Conservation (phyloP, 2,113 vertebrate species). For the Cochlearius cochlearius region DNA sequence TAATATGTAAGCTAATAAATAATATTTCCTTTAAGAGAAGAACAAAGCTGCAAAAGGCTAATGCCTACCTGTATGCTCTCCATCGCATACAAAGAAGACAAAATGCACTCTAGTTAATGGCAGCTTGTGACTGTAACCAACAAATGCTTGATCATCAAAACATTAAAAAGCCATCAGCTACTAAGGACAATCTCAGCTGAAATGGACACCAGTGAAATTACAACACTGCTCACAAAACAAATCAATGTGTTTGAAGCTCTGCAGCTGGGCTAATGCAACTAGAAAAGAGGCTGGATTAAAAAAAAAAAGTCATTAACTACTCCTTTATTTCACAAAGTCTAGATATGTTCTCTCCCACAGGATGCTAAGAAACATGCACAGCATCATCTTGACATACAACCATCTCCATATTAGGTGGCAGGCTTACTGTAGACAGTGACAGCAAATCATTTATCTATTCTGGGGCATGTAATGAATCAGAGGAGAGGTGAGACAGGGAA, state of each 20-base stretch:
- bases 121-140: not conserved
- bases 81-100: not conserved
- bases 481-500: not conserved
- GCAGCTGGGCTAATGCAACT: not conserved
- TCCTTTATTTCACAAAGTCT: not conserved
- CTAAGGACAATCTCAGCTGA: not conserved
- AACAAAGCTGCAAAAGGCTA: not conserved
- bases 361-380: not conserved
- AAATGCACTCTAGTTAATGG: not conserved
- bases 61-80: not conserved
- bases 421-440: not conserved
- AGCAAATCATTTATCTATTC: not conserved
- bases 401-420: not conserved
- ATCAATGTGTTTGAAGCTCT: not conserved
- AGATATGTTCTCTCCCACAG: accelerated
- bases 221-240: not conserved
- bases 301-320: not conserved
- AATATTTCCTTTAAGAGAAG: not conserved
- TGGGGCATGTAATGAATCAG: not conserved
- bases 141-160: not conserved
- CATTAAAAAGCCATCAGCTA: not conserved
- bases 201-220: not conserved
- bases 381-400: not conserved
- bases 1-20: not conserved
- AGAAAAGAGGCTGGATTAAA: not conserved